Percentiles rank a stretch among this genome's conserved stretches.
These are phyloP conservation scores for Nebria salina DNA, from an alignment of 2,888 invertebrate genomes.

Conservation along the genomic window DNA sequence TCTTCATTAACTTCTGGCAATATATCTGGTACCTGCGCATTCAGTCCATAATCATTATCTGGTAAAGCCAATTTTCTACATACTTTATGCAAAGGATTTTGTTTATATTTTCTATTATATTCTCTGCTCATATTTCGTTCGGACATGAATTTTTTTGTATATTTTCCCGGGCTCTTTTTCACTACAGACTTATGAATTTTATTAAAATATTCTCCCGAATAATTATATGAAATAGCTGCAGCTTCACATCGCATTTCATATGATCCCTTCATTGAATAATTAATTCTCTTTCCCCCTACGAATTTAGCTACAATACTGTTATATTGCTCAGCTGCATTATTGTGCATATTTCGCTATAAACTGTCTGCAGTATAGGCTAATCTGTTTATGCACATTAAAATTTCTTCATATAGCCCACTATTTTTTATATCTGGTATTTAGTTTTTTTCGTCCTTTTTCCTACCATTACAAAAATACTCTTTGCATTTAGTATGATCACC, in stretches of 20 bases:
- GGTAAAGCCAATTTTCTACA: no score
- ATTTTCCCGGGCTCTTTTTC: slow-evolving; percentile 13
- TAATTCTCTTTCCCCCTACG: slow-evolving; percentile 19
- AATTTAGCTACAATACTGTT: slow-evolving; percentile 27
- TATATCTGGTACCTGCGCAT: no score
- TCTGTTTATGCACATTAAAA: slow-evolving; percentile 22
- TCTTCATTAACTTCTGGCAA: no score
- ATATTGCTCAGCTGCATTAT: not conserved
- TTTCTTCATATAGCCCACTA: slow-evolving; percentile 16
- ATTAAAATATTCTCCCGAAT: not conserved
- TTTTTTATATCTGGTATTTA: not conserved
- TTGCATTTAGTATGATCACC: slow-evolving; percentile 16
- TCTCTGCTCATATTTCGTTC: no score
- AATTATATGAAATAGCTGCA: slow-evolving; percentile 18
- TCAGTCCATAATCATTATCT: no score
- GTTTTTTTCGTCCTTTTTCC: slow-evolving; percentile 11
- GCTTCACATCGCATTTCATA: slow-evolving; percentile 16
- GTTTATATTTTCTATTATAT: no score
- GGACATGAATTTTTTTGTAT: slow-evolving; percentile 14
- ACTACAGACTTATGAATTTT: slow-evolving; percentile 9
- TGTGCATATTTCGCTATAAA: slow-evolving; percentile 17
- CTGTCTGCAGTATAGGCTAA: slow-evolving; percentile 23
- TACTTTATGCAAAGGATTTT: no score
- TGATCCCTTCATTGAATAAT: slow-evolving; percentile 15
- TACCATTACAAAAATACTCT: not conserved